phyloP scores from a whole-genome alignment of 2,797 vertebrate species.

The Xenops minutus region DNA sequence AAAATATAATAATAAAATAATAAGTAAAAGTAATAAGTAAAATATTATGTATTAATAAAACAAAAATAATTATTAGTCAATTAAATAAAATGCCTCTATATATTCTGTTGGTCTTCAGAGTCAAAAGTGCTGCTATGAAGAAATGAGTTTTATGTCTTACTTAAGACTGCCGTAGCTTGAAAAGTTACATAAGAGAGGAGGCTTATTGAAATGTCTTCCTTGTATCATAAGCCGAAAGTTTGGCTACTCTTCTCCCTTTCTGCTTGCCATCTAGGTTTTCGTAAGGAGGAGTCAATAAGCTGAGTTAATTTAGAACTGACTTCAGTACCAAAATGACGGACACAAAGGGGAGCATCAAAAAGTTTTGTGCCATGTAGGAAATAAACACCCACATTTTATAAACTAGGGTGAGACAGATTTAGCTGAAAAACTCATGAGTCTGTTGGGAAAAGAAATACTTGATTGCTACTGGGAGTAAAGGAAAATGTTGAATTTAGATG shows the following conservation, averaged over 20 bases:
- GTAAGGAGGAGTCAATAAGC: neutral
- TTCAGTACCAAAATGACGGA: neutral
- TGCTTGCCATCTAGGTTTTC: neutral
- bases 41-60: neutral
- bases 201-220: neutral
- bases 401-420: neutral
- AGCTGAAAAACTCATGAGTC: neutral
- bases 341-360: neutral
- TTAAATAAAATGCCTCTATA: neutral
- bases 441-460: neutral
- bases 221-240: neutral
- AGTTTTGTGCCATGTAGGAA: neutral
- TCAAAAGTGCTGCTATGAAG: neutral
- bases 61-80: neutral
- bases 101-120: neutral
- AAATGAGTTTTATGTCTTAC: neutral
- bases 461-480: neutral
- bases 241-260: neutral
- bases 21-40: neutral
- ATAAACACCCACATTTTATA: neutral
- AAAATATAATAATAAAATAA: neutral
- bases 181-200: neutral
- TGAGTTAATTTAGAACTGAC: neutral
- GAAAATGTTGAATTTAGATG: neutral
- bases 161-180: neutral